phyloP scores from a whole-genome alignment of 2,113 vertebrate genomes.

The human region DNA sequence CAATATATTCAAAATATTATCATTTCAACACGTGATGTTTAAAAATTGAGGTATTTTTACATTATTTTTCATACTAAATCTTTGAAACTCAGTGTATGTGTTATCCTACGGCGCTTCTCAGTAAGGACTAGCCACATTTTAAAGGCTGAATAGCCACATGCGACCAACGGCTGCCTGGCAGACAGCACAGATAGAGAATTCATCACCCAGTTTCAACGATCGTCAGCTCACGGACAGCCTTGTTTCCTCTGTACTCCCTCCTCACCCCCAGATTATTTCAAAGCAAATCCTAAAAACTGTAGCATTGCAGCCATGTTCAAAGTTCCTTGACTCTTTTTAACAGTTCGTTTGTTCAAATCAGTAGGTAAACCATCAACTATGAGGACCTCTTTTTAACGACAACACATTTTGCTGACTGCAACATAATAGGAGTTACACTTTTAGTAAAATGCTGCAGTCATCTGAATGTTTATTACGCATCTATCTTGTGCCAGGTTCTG shows the following conservation, averaged over 20 bases:
- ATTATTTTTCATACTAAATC: background rate
- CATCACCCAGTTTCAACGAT: background rate
- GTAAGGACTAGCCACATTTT: background rate
- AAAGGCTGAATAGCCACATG: background rate
- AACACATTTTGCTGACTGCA: too few relatives aligned
- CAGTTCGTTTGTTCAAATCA: background rate
- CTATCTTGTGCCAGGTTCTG: too few relatives aligned
- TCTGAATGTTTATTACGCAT: too few relatives aligned
- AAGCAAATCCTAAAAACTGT: background rate
- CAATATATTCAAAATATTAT: conserved; percentile 17
- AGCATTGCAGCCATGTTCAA: conserved; percentile 10
- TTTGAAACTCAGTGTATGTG: background rate
- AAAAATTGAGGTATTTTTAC: background rate
- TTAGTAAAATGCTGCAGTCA: too few relatives aligned
- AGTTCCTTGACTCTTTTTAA: background rate
- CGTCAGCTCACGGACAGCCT: background rate
- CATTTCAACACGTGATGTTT: background rate
- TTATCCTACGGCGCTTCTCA: background rate
- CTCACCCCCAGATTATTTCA: background rate
- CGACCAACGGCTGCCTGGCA: background rate
- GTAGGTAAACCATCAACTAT: too few relatives aligned
- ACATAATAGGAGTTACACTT: too few relatives aligned
- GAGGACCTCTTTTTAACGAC: too few relatives aligned
- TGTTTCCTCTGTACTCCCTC: background rate
- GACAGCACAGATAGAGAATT: background rate